Evolutionary conservation across 1,140 invertebrate genomes (phyloP).

Genomic region (Drosophila paulistorum): DNA sequence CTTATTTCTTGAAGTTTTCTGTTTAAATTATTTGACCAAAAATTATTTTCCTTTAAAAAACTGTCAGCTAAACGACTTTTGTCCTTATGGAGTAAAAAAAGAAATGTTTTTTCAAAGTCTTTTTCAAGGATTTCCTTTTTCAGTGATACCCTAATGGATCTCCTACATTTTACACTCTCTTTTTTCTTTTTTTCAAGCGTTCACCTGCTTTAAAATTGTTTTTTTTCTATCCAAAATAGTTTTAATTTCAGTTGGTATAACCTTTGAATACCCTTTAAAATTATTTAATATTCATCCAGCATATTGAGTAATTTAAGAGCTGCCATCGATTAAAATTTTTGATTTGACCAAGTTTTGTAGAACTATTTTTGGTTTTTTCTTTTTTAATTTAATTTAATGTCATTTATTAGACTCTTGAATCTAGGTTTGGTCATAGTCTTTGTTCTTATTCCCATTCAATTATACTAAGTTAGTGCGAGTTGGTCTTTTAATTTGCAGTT

Average conservation of each 20-base stretch:
- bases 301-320: conserved; percentile 67
- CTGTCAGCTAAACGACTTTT: too few relatives aligned
- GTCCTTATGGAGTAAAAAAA: too few relatives aligned
- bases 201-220: too few relatives aligned
- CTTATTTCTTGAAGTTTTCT: too few relatives aligned
- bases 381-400: conserved; percentile 33
- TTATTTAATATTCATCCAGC: conserved; percentile 59
- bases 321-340: conserved; percentile 53
- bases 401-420: conserved; percentile 45
- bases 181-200: too few relatives aligned
- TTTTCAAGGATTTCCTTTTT: too few relatives aligned
- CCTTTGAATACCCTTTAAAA: conserved; percentile 15
- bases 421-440: conserved; percentile 56
- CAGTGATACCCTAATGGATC: too few relatives aligned
- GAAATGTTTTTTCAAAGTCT: too few relatives aligned
- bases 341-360: conserved; percentile 52
- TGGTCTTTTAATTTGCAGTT: conserved; percentile 1
- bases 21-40: too few relatives aligned
- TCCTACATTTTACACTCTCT: too few relatives aligned
- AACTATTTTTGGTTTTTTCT: conserved; percentile 38
- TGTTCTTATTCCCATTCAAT: conserved; percentile 42
- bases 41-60: too few relatives aligned
- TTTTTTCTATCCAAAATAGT: too few relatives aligned
- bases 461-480: conserved; percentile 17
- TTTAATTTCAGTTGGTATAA: background rate